Base-by-base conservation (phyloP, 1,140 invertebrate genomes). In the Bursaphelenchus mucronatus region DNA sequence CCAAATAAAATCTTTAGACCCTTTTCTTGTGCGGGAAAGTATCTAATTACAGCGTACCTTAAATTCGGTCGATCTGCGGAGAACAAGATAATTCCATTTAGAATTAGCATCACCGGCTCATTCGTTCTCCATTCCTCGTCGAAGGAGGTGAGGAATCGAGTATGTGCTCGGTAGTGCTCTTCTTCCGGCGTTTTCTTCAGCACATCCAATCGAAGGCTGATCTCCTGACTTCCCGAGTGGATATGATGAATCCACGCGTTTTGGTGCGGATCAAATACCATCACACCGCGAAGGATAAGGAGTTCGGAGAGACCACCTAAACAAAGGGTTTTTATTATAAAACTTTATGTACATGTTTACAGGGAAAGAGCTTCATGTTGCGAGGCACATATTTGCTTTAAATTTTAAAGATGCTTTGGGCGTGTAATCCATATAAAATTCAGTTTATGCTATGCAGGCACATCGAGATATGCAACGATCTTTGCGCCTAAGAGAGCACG, bases 61-160 rank as follows among this genome's bases (percentile, higher is more conserved):
- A 67, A 46, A 47, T 68, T 68, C 15, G 65, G 41, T 0, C 66
- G 19, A 50, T 49, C 39, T 3, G 66, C 46, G 21, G n/a, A 39
- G 21, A 67, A 67, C 19, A 67, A 45, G 15, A 47, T 57, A 13
- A 67, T 68, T 21, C 47, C 66, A 57, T 67, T 67, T 8, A 67
- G 30, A 63, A 67, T 68, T 30, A 67, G 46, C 66, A 67, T 67
- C 4, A 67, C 51, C n/a, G 52, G 67, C 51, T 67, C 66, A 51
- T 67, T 67, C 19, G 46, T 41, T 9, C 65, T n/a, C 65, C 64
- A 67, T n/a, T 49, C 19, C 10, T 67, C 66, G 65, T 68, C 65
- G 44, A 67, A 67, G n/a, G 65, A 58, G 15, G 19, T 15, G n/a
- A 67, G 64, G 43, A 68, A 67, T 39, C 51, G 21, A 43, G 43